Percentiles rank a stretch among this genome's conserved stretches.
Evolutionary conservation across 2,797 vertebrate genomes (phyloP).

Genomic region (Tokudaia muenninki): DNA sequence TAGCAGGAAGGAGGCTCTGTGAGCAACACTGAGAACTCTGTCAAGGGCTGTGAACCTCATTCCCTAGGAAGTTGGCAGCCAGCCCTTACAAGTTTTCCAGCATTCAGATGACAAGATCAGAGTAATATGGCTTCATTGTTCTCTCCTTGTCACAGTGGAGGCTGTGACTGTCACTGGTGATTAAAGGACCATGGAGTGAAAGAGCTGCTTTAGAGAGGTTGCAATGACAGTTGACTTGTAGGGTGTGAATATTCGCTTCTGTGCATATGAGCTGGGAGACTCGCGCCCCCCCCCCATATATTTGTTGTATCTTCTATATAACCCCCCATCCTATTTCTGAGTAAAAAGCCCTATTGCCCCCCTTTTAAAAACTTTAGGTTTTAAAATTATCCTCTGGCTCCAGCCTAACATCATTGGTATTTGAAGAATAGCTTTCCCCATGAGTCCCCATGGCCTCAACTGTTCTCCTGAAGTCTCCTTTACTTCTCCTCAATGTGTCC

Average conservation of each 20-base stretch:
- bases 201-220: slow-evolving; percentile 6
- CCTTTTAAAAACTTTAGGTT: neutral
- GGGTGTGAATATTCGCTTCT: neutral
- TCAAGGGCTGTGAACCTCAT: neutral
- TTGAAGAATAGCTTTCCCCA: slow-evolving; percentile 1
- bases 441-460: neutral
- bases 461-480: neutral
- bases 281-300: neutral
- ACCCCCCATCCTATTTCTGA: neutral
- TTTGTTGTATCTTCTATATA: neutral
- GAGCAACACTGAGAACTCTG: neutral
- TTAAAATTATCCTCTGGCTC: neutral
- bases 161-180: slow-evolving; percentile 49
- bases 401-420: neutral
- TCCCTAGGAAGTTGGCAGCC: slow-evolving; percentile 28
- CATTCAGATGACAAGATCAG: slow-evolving; percentile 55
- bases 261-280: neutral
- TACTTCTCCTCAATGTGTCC: neutral
- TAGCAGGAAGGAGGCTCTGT: neutral
- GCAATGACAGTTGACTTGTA: neutral
- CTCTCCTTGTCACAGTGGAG: slow-evolving; percentile 21
- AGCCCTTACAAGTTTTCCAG: slow-evolving; percentile 31
- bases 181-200: slow-evolving; percentile 1
- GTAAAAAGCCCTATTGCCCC: too few species aligned
- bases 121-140: slow-evolving; percentile 60